Base-by-base conservation (phyloP, 2,888 invertebrate genomes). In the Tinea semifulvella region DNA sequence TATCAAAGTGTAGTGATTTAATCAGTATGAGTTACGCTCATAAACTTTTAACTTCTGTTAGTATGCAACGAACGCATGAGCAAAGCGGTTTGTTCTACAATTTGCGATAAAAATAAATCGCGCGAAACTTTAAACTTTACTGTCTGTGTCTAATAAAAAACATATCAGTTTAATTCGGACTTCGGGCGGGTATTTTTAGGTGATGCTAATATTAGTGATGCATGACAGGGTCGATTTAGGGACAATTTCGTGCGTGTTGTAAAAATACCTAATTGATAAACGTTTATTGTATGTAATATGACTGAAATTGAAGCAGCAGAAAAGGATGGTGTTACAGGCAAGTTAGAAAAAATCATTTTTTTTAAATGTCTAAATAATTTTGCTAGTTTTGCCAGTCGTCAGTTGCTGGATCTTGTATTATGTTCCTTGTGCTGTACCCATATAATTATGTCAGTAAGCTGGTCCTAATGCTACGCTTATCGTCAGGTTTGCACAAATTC, bases 51-150 rank as follows among this genome's bases (percentile, higher is more conserved):
- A n/a, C n/a, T n/a, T n/a, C n/a, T n/a, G n/a, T 38, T 67, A 77
- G 76, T 75, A 58, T 63, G 64, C 58, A 61, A 59, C 58, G 58
- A 61, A 57, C 63, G 31, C 31, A 31, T 31, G n/a, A 31, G 13
- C 31, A n/a, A 13, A 31, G 31, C 31, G 31, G 10, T 31, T 14
- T 11, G 13, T 14, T 31, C 31, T 4, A n/a, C 22, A n/a, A 13
- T 13, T 11, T 13, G 11, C 7, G 31, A n/a, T 31, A 31, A 11
- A 31, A n/a, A n/a, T n/a, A n/a, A 31, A 13, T 2, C 11, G 31
- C 31, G 31, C 31, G 31, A 31, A 31, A 2, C 6, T 13, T 31
- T n/a, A 31, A 31, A 31, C 31, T 14, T 31, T 31, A 31, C 13
- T 31, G 31, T 31, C 13, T n/a, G 31, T 31, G 31, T n/a, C 14